Evolutionary conservation across 2,113 vertebrate genomes (phyloP).

Genomic region (Tachycineta bicolor): DNA sequence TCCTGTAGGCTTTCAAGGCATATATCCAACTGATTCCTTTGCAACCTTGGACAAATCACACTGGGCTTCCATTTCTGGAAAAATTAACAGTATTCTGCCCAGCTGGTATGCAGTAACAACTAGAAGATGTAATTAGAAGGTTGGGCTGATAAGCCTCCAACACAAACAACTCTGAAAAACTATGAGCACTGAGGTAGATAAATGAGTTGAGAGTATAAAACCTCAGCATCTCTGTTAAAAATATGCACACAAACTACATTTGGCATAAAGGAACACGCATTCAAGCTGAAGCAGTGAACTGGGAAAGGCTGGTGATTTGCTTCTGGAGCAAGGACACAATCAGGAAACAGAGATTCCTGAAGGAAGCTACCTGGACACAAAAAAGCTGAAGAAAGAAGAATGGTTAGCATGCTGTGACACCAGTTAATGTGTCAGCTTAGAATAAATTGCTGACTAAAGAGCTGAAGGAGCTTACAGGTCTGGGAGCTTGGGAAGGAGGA

Average conservation of each 20-base stretch:
- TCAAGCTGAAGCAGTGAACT: not conserved
- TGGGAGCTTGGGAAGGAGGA: conserved; percentile 75
- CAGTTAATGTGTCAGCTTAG: not conserved
- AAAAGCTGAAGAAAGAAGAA: not conserved
- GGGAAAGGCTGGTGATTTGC: not conserved
- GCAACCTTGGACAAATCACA: not conserved
- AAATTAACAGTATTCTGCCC: not conserved
- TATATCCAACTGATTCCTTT: not conserved
- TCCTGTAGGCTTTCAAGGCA: not conserved
- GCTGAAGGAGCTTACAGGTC: conserved; percentile 74
- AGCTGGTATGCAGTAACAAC: not conserved
- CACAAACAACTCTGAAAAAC: not conserved
- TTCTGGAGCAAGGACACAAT: not conserved
- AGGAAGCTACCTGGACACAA: not conserved
- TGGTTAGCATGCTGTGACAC: not conserved
- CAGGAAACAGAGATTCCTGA: not conserved
- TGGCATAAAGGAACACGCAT: not conserved
- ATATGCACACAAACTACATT: not conserved
- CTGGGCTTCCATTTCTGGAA: not conserved
- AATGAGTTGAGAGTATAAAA: not conserved
- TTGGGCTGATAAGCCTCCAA: not conserved
- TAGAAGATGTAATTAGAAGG: not conserved
- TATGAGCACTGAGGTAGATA: not conserved
- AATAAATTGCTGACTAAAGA: not conserved
- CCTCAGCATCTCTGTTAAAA: not conserved